phyloP scores from a whole-genome alignment of 2,113 vertebrate species.

The Nannobrachium achirus region DNA sequence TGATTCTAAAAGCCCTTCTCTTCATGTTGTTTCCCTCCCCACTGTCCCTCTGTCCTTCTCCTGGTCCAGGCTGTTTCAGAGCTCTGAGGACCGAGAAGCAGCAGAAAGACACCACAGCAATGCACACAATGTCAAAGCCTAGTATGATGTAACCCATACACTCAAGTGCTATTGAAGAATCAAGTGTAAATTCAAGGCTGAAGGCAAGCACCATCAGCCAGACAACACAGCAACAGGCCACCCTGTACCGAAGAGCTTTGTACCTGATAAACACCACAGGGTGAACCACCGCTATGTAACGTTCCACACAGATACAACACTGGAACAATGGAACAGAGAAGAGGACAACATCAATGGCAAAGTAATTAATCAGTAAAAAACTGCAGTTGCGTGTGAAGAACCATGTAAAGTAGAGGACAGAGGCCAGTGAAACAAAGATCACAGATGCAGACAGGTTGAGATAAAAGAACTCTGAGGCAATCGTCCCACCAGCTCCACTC shows the following conservation, averaged over 20 bases:
- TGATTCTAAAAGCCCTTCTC: neutral
- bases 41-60: neutral
- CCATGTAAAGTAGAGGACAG: fast-evolving
- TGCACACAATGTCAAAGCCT: neutral
- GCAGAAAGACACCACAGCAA: slow-evolving; percentile 1
- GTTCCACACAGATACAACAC: slow-evolving; percentile 29
- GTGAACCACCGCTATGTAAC: slow-evolving; percentile 5
- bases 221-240: neutral
- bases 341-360: no score
- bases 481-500: neutral
- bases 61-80: neutral
- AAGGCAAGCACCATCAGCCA: neutral
- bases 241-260: slow-evolving; percentile 3
- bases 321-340: slow-evolving; percentile 17
- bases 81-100: neutral
- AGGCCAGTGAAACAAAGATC: neutral
- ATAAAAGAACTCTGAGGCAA: neutral
- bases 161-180: no score
- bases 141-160: no score
- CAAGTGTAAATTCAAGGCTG: no score
- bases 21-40: neutral
- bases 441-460: neutral
- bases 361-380: no score
- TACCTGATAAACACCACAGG: slow-evolving; percentile 25
- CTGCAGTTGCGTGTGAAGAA: neutral